A percentile compares a stretch with the other conserved stretches of the same genome.
Conservation (phyloP, 2,113 vertebrate species). For the Brevimyrus niger region DNA sequence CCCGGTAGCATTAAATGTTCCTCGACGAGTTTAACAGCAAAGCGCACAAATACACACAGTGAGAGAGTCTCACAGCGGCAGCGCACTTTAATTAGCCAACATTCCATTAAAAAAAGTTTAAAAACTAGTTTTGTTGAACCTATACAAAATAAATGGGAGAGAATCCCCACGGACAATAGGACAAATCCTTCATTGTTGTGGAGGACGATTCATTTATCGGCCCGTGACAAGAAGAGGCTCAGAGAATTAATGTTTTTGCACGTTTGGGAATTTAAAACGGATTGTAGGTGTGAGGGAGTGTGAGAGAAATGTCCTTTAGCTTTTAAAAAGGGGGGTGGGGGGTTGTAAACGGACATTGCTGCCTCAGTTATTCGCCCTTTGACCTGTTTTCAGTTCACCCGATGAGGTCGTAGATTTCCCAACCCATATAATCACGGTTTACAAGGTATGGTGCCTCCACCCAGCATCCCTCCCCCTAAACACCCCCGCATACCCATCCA, state of each 20-base stretch:
- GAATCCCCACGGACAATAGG: not conserved
- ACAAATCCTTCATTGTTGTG: not conserved
- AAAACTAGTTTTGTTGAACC: not conserved
- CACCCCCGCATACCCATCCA: not conserved
- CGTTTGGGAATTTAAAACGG: not conserved
- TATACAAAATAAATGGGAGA: not conserved
- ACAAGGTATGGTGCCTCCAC: slow-evolving; percentile 69
- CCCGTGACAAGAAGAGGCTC: not conserved
- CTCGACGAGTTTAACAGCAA: not conserved
- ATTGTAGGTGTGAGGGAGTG: not conserved
- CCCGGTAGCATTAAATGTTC: not conserved
- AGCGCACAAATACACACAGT: not conserved
- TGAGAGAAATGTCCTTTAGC: slow-evolving; percentile 2
- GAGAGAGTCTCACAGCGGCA: not conserved
- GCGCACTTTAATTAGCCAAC: not conserved
- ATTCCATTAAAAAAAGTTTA: not conserved
- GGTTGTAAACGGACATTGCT: slow-evolving; percentile 66
- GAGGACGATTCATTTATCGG: not conserved
- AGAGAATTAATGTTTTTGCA: not conserved
- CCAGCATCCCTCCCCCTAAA: slow-evolving; percentile 40
- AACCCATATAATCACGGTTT: slow-evolving; percentile 65
- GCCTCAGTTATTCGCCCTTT: slow-evolving; percentile 69
- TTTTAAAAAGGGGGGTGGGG: not conserved
- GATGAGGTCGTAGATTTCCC: slow-evolving; percentile 73
- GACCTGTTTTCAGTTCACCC: slow-evolving; percentile 67